phyloP scores from a whole-genome alignment of 2,797 vertebrate species.

The Malurus splendens region DNA sequence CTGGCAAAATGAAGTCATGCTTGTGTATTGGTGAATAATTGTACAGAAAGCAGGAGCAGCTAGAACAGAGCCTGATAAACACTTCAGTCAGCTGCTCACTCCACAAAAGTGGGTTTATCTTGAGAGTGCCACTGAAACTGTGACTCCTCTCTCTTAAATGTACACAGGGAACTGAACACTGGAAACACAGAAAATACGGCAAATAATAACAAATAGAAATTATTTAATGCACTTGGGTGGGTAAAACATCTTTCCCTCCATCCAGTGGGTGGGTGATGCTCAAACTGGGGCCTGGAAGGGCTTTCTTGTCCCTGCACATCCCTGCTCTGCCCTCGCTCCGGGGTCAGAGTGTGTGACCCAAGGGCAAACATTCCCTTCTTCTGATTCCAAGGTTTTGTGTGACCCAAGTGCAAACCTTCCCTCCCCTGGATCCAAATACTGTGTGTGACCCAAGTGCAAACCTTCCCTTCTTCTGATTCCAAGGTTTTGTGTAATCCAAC shows the following conservation, averaged over 20 bases:
- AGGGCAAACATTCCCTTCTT: neutral
- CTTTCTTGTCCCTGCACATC: fast-evolving
- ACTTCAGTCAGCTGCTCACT: neutral
- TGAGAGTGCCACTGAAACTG: neutral
- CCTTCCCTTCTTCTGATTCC: too few species aligned
- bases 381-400: too few species aligned
- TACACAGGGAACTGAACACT: neutral
- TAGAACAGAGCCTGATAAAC: neutral
- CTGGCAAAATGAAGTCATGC: constrained; percentile 37
- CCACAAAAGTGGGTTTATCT: neutral
- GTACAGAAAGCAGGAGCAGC: neutral
- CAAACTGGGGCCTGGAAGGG: neutral
- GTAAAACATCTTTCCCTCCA: neutral
- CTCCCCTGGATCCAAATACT: too few species aligned
- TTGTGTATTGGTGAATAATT: neutral
- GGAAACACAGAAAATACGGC: neutral
- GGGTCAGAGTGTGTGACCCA: neutral
- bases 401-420: too few species aligned
- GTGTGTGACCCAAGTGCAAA: too few species aligned
- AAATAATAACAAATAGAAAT: neutral
- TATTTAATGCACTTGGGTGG: neutral
- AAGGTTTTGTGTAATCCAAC: too few species aligned
- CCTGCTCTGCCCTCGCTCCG: neutral
- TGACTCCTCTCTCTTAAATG: neutral
- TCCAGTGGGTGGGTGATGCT: fast-evolving